Conservation (phyloP, 1,140 invertebrate species). For the Papilio polyxenes region DNA sequence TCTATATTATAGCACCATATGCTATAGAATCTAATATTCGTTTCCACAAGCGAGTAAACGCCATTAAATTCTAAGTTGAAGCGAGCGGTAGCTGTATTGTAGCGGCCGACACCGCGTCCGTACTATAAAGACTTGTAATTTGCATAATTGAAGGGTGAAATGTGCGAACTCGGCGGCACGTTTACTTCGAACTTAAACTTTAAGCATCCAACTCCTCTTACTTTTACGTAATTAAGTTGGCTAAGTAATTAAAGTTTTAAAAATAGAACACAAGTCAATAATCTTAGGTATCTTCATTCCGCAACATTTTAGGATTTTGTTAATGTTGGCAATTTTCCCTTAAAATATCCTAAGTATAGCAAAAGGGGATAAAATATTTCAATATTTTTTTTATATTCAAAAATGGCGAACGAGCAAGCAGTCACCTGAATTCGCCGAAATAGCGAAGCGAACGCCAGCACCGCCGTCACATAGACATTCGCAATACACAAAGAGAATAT, state of each 20-base stretch:
- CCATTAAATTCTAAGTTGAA: conserved; percentile 28
- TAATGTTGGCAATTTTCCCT: no score
- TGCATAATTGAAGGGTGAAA: conserved; percentile 38
- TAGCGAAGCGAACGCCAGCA: no score
- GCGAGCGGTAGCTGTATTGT: conserved; percentile 11
- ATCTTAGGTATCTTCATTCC: no score
- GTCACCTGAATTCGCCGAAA: no score
- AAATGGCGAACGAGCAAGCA: no score
- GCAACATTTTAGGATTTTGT: no score
- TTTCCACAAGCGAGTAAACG: conserved; percentile 29
- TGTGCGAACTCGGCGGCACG: conserved; percentile 24
- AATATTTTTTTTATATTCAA: no score
- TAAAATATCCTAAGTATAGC: no score
- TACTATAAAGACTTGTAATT: conserved; percentile 34
- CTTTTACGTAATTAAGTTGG: conserved; percentile 13
- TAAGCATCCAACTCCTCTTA: conserved; percentile 13
- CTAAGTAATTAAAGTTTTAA: conserved; percentile 13
- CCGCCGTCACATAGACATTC: no score
- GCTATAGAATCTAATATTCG: conserved; percentile 11
- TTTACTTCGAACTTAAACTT: conserved; percentile 29
- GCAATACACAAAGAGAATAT: no score
- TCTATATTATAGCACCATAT: background rate
- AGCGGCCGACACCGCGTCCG: conserved; percentile 25
- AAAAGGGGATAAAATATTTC: no score
- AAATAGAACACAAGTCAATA: background rate